Base-by-base conservation (phyloP, 2,888 invertebrate species). In the Drosophila anomalipes region DNA sequence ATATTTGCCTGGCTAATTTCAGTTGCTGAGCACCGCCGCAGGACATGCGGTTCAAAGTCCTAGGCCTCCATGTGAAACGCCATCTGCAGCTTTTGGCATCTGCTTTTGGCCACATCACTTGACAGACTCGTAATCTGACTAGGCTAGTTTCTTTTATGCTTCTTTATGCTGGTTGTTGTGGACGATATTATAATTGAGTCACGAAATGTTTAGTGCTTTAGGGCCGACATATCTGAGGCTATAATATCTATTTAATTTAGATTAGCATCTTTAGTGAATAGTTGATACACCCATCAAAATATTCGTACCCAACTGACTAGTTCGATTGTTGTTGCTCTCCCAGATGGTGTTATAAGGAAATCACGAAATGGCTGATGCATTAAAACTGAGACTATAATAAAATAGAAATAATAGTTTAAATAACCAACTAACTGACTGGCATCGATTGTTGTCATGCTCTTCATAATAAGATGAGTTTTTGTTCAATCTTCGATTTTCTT, bases 1-100 rank as follows among this genome's bases (percentile, higher is more conserved):
- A 91, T 85, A 88, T 90, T 90, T 87, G 86, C 83, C 86, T 75
- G 91, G 79, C 90, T 88, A 90, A 91, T 88, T 89, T 83, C 74
- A 73, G 74, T 74, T 72, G 49, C 71, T 35, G 61, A 16, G 63
- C 64, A 30, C 30, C 30, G 68, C 57, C 68, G 77, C 81, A 76
- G 87, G 91, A 89, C 85, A 69, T 79, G 76, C 77, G 83, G 78
- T 74, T 84, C 77, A 80, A 74, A 85, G 77, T 85, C 72, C 85
- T 61, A 32, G 70, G 54, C 10, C 49, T 64, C 39, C 44, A 54
- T 63, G 64, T 54, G 83, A 53, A 22, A 59, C 33, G 60, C 35
- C 65, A 30, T n/a, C 30, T 22, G 30, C 51, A n/a, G 54, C 16
- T 51, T 44, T 57, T 26, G 44, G 33, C 22, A 39, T 41, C 65